Evolutionary conservation across 2,797 vertebrate genomes (phyloP), one percentile per base, ranked within the genome.

Genomic region (Champsocephalus gunnari): DNA sequence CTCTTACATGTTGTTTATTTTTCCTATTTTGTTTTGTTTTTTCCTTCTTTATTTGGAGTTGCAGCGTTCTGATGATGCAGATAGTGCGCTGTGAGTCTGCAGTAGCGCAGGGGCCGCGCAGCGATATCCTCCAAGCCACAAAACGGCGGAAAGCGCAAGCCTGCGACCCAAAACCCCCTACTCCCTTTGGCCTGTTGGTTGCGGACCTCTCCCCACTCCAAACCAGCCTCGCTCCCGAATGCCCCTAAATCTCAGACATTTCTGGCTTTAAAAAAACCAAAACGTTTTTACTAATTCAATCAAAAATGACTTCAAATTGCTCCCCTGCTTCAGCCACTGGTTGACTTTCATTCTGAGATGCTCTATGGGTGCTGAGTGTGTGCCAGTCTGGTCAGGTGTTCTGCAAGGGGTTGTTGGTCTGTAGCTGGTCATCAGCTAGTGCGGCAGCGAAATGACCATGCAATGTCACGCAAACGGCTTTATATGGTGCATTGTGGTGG

Each of bases 61-160:
- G 96, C 97, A 97, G 96, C 97, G 92, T 97, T 99, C 97, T 97
- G 96, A 96, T 92, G 96, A 95, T 90, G 96, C 97, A 96, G 97
- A 96, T 97, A 95, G 93, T 91, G 97, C 97, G 98, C 97, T 96
- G 98, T 99, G 98, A 97, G 97, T 98, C 97, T 99, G 95, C 97
- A 97, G 98, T 95, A 96, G 94, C 98, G 98, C 98, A 99, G 93
- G 98, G 98, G 98, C 97, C 96, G 98, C 97, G 98, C 98, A 95
- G 98, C 98, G 97, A 97, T 93, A 93, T 93, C 90, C 64, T 90
- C 80, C 82, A 88, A 87, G 87, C 80, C 4, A 89, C 88, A 79
- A 89, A 92, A 91, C 53, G 89, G 84, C 87, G 88, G 86, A 92
- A 88, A 80, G 91, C 92, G 94, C 94, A 84, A 75, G 91, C 90